Evolutionary conservation across 2,113 vertebrate genomes (phyloP), one percentile per base, ranked within the genome.

Genomic region (Tragelaphus buxtoni): DNA sequence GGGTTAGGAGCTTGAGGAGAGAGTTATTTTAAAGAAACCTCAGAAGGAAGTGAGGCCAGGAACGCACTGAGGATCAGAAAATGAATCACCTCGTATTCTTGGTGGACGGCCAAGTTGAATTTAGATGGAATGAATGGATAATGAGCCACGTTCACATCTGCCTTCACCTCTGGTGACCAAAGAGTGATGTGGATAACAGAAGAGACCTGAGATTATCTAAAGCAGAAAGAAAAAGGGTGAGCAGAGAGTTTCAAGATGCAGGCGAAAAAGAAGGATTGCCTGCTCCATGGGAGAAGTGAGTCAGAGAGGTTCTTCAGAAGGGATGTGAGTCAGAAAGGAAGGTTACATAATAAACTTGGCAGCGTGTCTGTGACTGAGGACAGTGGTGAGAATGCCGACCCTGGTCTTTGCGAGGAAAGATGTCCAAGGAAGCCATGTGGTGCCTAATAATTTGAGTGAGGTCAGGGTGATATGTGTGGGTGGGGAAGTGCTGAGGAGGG

Each of bases 291-390:
- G 58, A 95, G 55, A 53, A 88, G 72, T 93, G 90, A 95, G 80
- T 89, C 96, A 94, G 88, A 91, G 63, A 58, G 74, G 24, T 56
- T 81, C 91, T 90, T 45, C 14, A n/a, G 58, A 90, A 65, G 63
- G 47, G 22, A 20, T 32, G 30, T 96, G 93, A 95, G 90, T 95
- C 95, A 93, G 90, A 86, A 84, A 91, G 79, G 45, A 87, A 83
- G 93, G 92, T 84, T 58, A 89, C 53, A 1, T 76, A 83, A 84
- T 83, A 5, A 28, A 84, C 76, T 92, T 97, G 96, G 81, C 97
- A 77, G 91, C 0, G 0, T 26, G 51, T 89, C 42, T 49, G 3
- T 49, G 65, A 42, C 58, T 18, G 63, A 61, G 53, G 76, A 49
- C 58, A 5, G n/a, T 2, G 26, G 45, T 8, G 60, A 55, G 61